Evolutionary conservation across 2,797 vertebrate species (phyloP).

Genomic region (Phoxinus dragarum): DNA sequence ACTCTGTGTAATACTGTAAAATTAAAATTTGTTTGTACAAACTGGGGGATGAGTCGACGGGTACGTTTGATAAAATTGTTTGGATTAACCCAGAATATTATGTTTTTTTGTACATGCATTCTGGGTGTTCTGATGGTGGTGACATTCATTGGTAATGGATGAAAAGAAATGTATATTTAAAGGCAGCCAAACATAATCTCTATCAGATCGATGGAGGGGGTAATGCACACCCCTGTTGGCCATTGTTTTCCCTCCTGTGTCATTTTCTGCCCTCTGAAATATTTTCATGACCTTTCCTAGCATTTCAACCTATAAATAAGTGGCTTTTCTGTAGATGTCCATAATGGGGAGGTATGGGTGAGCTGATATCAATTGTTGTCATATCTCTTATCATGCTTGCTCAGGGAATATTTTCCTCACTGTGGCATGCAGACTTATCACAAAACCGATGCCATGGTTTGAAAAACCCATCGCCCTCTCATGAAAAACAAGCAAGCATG

Average conservation of each 20-base stretch:
- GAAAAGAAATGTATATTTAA: not conserved
- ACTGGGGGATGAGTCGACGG: too few species aligned
- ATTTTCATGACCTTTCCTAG: slow-evolving; percentile 41
- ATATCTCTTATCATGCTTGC: slow-evolving; percentile 23
- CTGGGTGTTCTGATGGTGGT: not conserved
- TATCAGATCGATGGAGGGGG: not conserved
- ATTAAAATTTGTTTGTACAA: not conserved
- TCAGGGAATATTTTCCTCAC: slow-evolving; percentile 31
- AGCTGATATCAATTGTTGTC: slow-evolving; percentile 35
- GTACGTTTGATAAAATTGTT: not conserved
- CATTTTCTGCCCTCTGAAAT: slow-evolving; percentile 27
- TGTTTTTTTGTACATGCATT: not conserved
- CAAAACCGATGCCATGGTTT: slow-evolving; percentile 16
- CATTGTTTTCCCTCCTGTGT: slow-evolving; percentile 26
- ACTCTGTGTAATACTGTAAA: not conserved
- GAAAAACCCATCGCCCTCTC: not conserved
- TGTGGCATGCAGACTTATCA: not conserved
- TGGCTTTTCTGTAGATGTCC: slow-evolving; percentile 13
- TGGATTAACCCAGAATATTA: not conserved
- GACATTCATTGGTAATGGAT: not conserved
- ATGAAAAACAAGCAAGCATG: slow-evolving; percentile 29
- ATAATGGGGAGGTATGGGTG: slow-evolving; percentile 21
- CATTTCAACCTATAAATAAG: slow-evolving; percentile 3
- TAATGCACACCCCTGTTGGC: not conserved
- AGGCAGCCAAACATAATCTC: not conserved